Conservation (phyloP, 2,888 invertebrate species). For the Lepas anatifera region DNA sequence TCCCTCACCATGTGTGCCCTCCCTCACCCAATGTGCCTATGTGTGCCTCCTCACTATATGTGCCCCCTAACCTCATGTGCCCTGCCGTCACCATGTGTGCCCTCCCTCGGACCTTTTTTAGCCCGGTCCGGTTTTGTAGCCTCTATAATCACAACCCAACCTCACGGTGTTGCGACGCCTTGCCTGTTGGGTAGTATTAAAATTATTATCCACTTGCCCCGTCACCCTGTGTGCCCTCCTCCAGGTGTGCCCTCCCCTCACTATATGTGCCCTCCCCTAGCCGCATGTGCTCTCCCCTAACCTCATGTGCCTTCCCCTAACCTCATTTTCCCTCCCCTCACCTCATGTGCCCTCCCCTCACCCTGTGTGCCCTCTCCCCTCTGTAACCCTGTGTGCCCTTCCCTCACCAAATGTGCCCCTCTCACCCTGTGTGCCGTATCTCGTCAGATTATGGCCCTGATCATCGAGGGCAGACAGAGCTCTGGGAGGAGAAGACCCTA, state of each 20-base stretch:
- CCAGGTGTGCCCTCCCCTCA: too few relatives aligned
- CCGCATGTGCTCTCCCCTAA: neutral
- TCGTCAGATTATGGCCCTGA: conserved; percentile 47
- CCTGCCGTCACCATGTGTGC: too few relatives aligned
- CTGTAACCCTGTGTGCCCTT: neutral
- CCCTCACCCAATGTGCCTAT: too few relatives aligned
- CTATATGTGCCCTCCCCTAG: neutral
- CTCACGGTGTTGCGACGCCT: neutral
- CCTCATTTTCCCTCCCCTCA: neutral
- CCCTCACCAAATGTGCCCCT: neutral
- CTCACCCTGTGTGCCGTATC: neutral
- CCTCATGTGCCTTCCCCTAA: neutral
- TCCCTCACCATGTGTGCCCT: too few relatives aligned
- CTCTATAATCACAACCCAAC: too few relatives aligned
- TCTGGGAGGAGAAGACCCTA: conserved; percentile 43
- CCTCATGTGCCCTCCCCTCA: neutral
- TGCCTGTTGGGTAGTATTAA: neutral
- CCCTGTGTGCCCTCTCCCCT: conserved; percentile 16
- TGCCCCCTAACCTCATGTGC: too few relatives aligned
- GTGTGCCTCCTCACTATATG: too few relatives aligned
- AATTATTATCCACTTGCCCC: neutral
- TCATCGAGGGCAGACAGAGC: conserved; percentile 45
- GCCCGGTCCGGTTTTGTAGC: too few relatives aligned
- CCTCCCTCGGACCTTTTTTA: too few relatives aligned
- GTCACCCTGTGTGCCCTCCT: too few relatives aligned